Evolutionary conservation across 2,797 vertebrate genomes (phyloP), one percentile per base, ranked within the genome.

Genomic region (Acomys russatus): DNA sequence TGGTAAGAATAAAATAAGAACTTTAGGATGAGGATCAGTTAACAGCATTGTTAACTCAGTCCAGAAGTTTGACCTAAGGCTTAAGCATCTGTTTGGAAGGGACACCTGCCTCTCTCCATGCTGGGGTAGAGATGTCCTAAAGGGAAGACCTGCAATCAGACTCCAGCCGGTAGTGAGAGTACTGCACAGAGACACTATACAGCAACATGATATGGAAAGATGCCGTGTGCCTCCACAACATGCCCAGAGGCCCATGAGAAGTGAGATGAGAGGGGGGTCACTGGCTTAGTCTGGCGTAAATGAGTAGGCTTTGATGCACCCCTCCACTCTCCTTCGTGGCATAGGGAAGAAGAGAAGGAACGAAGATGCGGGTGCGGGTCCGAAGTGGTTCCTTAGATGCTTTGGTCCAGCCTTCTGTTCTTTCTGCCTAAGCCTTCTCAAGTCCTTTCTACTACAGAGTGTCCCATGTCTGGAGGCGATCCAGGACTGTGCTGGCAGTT

Each of bases 201-300:
- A 9, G 6, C 44, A 15, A 2, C 6, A 25, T 74, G 79, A 18
- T 78, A 11, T 22, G 20, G 22, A 35, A 3, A 17, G 56, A 33
- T 49, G 15, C 8, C 38, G 15, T 6, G 4, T 63, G 59, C 56
- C 12, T 15, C 6, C 1, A 28, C 20, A 49, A 70, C 22, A 79
- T 0, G 9, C 0, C 18, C 59, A 54, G 11, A 9, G 18, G 51
- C 59, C 3, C 0, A 3, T 35, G 64, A 12, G 0, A 61, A 6
- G 1, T 18, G 4, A 12, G 2, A 4, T 4, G 9, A 4, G 23
- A 59, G 3, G 30, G n/a, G 9, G 49, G 8, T 4, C 20, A 20
- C 2, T 1, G 1, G 15, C 9, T 64, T 22, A 38, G 7, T 35
- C 35, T 18, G 11, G 28, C 11, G 20, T 66, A 18, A 56, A 28